These are phyloP conservation scores for Varanus komodoensis DNA, from an alignment of 2,113 vertebrate genomes.

Conservation along the genomic window DNA sequence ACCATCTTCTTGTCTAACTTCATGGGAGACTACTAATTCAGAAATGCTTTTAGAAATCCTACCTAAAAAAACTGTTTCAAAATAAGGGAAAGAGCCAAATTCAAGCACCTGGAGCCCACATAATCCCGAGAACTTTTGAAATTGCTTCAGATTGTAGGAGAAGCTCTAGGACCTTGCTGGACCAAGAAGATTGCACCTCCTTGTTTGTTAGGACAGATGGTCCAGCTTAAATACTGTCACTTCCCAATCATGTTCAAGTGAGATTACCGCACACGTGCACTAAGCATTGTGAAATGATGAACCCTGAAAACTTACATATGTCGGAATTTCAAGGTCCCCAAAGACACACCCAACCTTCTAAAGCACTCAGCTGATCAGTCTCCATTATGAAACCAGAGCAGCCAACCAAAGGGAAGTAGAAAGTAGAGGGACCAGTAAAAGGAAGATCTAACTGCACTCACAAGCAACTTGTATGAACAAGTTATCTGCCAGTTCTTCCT, in stretches of 20 bases:
- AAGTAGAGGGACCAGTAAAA: background rate
- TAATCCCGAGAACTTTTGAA: background rate
- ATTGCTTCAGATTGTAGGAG: background rate
- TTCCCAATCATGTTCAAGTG: background rate
- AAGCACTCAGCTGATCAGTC: background rate
- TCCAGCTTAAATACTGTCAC: background rate
- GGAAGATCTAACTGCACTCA: background rate
- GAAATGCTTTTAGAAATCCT: background rate
- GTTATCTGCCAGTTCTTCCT: background rate
- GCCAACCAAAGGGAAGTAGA: background rate
- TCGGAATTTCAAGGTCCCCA: background rate
- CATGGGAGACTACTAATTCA: background rate
- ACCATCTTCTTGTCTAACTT: background rate
- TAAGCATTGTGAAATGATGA: background rate
- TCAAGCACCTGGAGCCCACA: background rate
- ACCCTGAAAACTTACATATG: background rate
- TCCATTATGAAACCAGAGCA: background rate
- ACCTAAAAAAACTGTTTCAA: background rate
- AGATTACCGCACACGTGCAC: background rate
- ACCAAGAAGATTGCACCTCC: background rate
- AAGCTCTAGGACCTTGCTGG: background rate
- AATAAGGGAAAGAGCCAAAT: background rate
- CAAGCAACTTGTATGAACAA: background rate
- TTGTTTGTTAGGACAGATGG: background rate
- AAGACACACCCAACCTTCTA: too few relatives aligned